A percentile compares a stretch with the other conserved stretches of the same genome.
These are phyloP conservation scores for Armadillidium nasatum DNA, from an alignment of 1,140 invertebrate genomes.

Conservation along the genomic window DNA sequence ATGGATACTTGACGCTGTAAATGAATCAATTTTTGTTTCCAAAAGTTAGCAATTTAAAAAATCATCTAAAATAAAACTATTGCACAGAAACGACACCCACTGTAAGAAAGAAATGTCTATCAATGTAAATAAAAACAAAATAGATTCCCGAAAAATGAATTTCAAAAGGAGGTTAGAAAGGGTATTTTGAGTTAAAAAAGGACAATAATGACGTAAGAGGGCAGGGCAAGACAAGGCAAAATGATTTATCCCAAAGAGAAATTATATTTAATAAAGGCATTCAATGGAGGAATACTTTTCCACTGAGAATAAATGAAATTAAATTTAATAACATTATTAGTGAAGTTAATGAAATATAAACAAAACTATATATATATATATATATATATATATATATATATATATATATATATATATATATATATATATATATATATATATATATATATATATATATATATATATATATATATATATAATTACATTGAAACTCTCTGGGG, in stretches of 20 bases:
- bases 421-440: slow-evolving; percentile 4
- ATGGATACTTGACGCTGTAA: slow-evolving; percentile 72
- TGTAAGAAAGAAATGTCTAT: too few species aligned
- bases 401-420: slow-evolving; percentile 13
- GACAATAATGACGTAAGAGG: too few species aligned
- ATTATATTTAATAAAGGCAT: too few species aligned
- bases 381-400: neutral
- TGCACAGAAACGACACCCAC: slow-evolving; percentile 22
- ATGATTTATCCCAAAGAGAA: too few species aligned
- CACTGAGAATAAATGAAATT: too few species aligned
- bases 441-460: neutral
- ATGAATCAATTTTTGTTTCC: slow-evolving; percentile 17
- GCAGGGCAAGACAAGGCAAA: too few species aligned
- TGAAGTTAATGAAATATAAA: slow-evolving; percentile 48
- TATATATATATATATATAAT: neutral
- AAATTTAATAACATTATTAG: too few species aligned
- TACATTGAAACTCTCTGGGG: slow-evolving; percentile 32
- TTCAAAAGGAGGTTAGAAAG: too few species aligned
- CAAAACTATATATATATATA: slow-evolving; percentile 50
- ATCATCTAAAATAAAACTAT: slow-evolving; percentile 10
- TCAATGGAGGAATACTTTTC: too few species aligned
- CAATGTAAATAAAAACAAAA: too few species aligned
- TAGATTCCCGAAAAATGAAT: too few species aligned
- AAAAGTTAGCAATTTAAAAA: neutral
- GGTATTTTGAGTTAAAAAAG: too few species aligned